Evolutionary conservation across 2,888 invertebrate genomes (phyloP).

Genomic region (Thysanoteuthis rhombus): DNA sequence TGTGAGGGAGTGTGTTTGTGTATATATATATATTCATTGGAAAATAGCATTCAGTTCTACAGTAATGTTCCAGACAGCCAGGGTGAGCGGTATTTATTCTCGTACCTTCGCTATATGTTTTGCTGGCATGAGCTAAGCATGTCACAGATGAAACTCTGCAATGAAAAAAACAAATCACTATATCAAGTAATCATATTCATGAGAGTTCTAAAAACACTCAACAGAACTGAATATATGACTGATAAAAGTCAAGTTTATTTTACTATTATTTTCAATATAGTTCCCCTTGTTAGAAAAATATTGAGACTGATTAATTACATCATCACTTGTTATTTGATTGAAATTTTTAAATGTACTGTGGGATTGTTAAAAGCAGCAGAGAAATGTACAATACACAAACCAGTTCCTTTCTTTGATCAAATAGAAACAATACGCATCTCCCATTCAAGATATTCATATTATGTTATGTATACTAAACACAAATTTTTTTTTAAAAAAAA

Average conservation of each 20-base stretch:
- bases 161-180: slow-evolving; percentile 30
- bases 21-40: neutral
- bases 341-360: neutral
- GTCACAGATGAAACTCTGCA: slow-evolving; percentile 32
- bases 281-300: neutral
- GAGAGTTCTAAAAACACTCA: neutral
- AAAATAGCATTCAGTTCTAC: neutral
- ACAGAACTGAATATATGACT: neutral
- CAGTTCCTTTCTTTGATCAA: neutral
- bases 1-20: neutral
- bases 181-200: slow-evolving; percentile 28
- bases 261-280: neutral
- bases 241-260: neutral
- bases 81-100: slow-evolving; percentile 24
- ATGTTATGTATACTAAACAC: too few species aligned
- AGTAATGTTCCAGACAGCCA: slow-evolving; percentile 28
- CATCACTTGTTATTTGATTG: neutral
- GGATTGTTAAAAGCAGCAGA: neutral
- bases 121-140: slow-evolving; percentile 31
- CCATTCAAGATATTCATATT: too few species aligned
- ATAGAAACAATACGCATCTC: too few species aligned
- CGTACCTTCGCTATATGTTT: slow-evolving; percentile 31
- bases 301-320: neutral
- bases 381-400: neutral
- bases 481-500: too few species aligned